Conservation (phyloP, 2,888 invertebrate genomes). For the Polyommatus iphigenia region DNA sequence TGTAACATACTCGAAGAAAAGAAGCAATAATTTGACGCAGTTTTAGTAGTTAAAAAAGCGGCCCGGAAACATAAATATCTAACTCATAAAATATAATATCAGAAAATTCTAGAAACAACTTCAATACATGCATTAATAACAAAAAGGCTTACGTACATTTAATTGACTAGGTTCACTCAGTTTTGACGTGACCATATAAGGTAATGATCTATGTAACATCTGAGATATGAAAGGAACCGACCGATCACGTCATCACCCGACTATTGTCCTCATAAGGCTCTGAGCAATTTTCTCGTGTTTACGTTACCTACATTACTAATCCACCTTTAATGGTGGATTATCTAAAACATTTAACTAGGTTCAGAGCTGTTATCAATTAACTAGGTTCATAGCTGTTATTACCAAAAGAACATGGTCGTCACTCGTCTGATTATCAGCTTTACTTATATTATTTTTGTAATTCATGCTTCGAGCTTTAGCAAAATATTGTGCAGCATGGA, state of each 20-base stretch:
- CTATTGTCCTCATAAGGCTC: slow-evolving; percentile 48
- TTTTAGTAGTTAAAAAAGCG: too few relatives aligned
- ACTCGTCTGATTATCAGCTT: background rate
- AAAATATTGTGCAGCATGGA: too few relatives aligned
- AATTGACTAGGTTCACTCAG: background rate
- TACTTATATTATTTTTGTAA: too few relatives aligned
- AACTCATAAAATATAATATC: too few relatives aligned
- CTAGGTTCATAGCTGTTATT: background rate
- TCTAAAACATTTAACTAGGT: background rate
- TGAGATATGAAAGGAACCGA: slow-evolving; percentile 38
- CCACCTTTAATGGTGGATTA: background rate
- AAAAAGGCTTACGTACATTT: background rate
- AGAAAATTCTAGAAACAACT: background rate
- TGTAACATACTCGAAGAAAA: too few relatives aligned
- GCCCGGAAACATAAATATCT: too few relatives aligned
- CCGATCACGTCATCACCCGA: slow-evolving; percentile 51
- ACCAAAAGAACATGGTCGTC: background rate
- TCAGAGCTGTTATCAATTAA: background rate
- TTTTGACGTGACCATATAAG: slow-evolving; percentile 49
- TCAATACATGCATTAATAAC: background rate
- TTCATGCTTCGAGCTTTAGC: too few relatives aligned
- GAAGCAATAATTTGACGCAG: too few relatives aligned
- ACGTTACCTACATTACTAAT: slow-evolving; percentile 36
- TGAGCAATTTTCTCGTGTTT: slow-evolving; percentile 44
- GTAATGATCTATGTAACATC: slow-evolving; percentile 41